Conservation (phyloP, 2,888 invertebrate species). For the Chalcis sispes region DNA sequence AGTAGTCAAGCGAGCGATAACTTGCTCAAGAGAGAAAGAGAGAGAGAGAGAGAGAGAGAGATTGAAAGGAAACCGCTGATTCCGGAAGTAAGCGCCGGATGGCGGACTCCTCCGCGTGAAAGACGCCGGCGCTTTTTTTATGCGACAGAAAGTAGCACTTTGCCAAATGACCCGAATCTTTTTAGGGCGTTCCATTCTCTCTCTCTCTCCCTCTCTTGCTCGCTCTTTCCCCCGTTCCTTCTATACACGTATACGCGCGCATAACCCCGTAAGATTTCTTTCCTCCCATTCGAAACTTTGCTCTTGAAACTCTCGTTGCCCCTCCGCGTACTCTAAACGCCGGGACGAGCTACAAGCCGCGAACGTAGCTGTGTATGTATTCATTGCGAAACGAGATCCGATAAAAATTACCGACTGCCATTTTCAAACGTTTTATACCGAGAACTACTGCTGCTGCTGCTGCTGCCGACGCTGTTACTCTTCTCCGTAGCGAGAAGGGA, state of each 20-base stretch:
- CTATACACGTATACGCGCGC: background rate
- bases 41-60: slow-evolving; percentile 37
- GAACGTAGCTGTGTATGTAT: slow-evolving; percentile 1
- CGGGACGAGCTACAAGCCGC: background rate
- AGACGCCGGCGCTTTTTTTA: slow-evolving; percentile 70
- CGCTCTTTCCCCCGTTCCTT: background rate
- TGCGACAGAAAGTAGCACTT: slow-evolving; percentile 75
- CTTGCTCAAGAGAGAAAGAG: background rate
- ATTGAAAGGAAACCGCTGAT: slow-evolving; percentile 70
- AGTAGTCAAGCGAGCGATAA: no score
- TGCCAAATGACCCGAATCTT: slow-evolving; percentile 76
- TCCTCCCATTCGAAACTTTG: no score
- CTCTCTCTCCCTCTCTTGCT: background rate
- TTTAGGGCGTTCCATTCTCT: slow-evolving; percentile 62
- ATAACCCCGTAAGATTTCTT: no score
- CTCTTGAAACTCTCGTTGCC: no score
- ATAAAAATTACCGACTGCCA: slow-evolving; percentile 38
- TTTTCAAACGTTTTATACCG: slow-evolving; percentile 23
- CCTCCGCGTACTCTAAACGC: no score
- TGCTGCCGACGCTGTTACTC: no score
- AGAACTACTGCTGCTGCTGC: background rate
- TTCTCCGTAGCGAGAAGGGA: background rate
- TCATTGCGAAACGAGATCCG: background rate
- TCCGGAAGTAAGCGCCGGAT: slow-evolving; percentile 65
- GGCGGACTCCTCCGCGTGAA: slow-evolving; percentile 60